A percentile compares a stretch with the other conserved stretches of the same genome.
phyloP scores from a whole-genome alignment of 2,888 invertebrate species.

The Stegana nigrithorax region DNA sequence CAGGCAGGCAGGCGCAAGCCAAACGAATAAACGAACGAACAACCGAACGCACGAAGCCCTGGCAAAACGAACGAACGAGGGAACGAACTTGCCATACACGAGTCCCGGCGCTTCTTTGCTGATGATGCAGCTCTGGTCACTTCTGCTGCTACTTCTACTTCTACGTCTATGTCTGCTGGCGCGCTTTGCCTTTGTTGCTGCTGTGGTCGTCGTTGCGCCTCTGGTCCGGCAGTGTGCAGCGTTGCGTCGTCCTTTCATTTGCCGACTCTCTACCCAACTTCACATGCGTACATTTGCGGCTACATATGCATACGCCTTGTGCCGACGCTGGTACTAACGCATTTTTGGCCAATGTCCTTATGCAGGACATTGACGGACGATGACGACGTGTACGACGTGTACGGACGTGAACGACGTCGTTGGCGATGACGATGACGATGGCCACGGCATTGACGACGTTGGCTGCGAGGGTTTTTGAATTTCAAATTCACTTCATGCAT shows the following conservation, averaged over 20 bases:
- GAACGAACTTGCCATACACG: neutral
- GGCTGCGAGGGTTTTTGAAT: slow-evolving; percentile 49
- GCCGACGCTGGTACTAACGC: slow-evolving; percentile 43
- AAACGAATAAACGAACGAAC: no score
- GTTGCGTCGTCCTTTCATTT: slow-evolving; percentile 56
- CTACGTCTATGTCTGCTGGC: no score
- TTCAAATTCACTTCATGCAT: slow-evolving; percentile 48
- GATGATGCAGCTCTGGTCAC: neutral
- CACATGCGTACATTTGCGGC: slow-evolving; percentile 13
- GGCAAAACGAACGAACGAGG: no score
- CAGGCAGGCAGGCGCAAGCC: no score
- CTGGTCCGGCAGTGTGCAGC: neutral
- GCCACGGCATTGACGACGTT: slow-evolving; percentile 14
- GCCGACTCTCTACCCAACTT: slow-evolving; percentile 38
- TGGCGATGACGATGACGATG: neutral
- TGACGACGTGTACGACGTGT: slow-evolving; percentile 25
- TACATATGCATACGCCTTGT: slow-evolving; percentile 49
- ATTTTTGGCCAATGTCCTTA: slow-evolving; percentile 56
- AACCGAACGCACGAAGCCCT: no score
- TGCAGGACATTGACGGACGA: slow-evolving; percentile 55
- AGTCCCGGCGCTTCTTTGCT: neutral
- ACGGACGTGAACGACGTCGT: neutral
- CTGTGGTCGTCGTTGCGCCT: no score
- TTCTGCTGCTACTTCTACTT: neutral
- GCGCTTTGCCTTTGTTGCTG: neutral